Percentiles rank a stretch among this genome's conserved stretches.
Evolutionary conservation across 2,797 vertebrate genomes (phyloP).

Genomic region (Nyctibius grandis): DNA sequence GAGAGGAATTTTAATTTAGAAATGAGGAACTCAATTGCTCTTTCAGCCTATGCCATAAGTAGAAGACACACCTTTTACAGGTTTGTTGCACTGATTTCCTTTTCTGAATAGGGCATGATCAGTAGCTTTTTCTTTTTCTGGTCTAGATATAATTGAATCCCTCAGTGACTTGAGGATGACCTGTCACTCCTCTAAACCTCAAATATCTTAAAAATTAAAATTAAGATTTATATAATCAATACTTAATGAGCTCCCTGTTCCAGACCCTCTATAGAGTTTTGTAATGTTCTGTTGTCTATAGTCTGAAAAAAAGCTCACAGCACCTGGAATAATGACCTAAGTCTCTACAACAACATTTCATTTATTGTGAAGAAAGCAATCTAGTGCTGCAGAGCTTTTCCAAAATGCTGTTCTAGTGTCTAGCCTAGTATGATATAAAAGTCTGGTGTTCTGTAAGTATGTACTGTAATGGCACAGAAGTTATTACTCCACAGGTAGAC

Average conservation of each 20-base stretch:
- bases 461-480: background rate
- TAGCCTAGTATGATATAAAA: background rate
- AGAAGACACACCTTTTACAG: background rate
- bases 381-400: background rate
- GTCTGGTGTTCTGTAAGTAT: background rate
- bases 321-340: background rate
- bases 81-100: background rate
- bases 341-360: background rate
- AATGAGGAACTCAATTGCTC: background rate
- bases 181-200: background rate
- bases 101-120: background rate
- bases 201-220: background rate
- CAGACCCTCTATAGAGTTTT: background rate
- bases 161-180: background rate
- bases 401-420: background rate
- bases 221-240: background rate
- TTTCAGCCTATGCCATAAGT: background rate
- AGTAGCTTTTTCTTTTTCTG: background rate
- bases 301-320: background rate
- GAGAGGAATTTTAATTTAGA: background rate
- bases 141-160: background rate
- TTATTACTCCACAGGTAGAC: background rate
- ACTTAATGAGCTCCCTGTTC: background rate
- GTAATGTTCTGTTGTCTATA: background rate
- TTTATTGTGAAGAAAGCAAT: background rate